Evolutionary conservation across 2,113 vertebrate species (phyloP).

Genomic region (Toxostoma redivivum): DNA sequence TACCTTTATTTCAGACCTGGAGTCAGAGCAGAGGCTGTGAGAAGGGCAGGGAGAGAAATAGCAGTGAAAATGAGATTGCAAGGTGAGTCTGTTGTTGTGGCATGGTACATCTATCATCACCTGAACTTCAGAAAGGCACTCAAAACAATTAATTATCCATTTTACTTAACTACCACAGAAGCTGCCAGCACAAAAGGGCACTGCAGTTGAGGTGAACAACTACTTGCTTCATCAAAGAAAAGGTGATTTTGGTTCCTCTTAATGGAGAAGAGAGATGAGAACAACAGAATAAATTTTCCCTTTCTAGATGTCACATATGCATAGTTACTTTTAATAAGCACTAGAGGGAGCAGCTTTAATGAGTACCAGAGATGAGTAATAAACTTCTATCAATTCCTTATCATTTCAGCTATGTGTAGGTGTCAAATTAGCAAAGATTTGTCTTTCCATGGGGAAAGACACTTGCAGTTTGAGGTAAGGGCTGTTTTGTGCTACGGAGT

Average conservation of each 20-base stretch:
- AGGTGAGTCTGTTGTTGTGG: background rate
- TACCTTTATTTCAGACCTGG: background rate
- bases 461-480: background rate
- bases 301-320: background rate
- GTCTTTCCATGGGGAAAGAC: background rate
- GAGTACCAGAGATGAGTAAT: background rate
- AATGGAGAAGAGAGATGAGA: background rate
- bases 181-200: background rate
- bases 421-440: background rate
- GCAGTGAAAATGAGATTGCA: background rate
- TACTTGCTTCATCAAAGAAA: background rate
- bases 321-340: background rate
- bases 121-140: background rate
- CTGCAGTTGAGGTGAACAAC: background rate
- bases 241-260: background rate
- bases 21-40: background rate
- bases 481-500: background rate
- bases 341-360: background rate
- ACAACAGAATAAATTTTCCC: background rate
- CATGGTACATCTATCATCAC: rapidly evolving
- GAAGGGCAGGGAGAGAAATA: background rate
- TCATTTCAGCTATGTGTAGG: background rate
- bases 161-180: background rate
- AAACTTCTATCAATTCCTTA: background rate
- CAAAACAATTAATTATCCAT: background rate